Evolutionary conservation across 2,797 vertebrate genomes (phyloP).

Genomic region (Nannoperca obscura): DNA sequence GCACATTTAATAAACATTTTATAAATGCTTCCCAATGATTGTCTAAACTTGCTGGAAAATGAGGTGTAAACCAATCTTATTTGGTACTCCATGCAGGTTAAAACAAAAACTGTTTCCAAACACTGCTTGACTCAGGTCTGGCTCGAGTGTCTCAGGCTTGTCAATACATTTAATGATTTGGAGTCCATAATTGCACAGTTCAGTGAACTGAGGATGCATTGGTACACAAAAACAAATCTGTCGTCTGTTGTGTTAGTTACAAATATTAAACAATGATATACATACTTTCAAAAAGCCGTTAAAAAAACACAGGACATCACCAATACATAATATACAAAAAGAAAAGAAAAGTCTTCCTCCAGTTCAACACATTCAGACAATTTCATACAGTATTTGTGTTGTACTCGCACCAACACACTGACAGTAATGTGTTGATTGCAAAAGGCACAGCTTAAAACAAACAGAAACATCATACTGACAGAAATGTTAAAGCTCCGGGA

Average conservation of each 20-base stretch:
- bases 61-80: conserved; percentile 13
- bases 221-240: conserved; percentile 42
- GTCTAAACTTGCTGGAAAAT: conserved; percentile 18
- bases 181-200: conserved; percentile 31
- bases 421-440: conserved; percentile 46
- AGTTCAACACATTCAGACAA: conserved; percentile 62
- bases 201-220: conserved; percentile 8
- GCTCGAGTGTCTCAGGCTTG: conserved; percentile 4
- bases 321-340: conserved; percentile 81
- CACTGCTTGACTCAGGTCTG: conserved; percentile 20
- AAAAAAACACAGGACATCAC: conserved; percentile 66
- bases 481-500: conserved; percentile 9
- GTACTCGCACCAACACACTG: conserved; percentile 40
- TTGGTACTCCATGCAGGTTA: conserved; percentile 2
- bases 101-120: conserved; percentile 24
- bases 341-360: conserved; percentile 55
- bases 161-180: conserved; percentile 27
- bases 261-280: conserved; percentile 77
- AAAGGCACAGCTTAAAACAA: conserved; percentile 45
- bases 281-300: conserved; percentile 68
- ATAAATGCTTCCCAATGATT: conserved; percentile 28
- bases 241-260: conserved; percentile 74
- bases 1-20: conserved; percentile 2
- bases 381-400: conserved; percentile 64
- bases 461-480: conserved; percentile 18